A percentile compares a stretch with the other conserved stretches of the same genome.
Conservation (phyloP, 1,140 invertebrate species). For the Bombus difficillimus region DNA sequence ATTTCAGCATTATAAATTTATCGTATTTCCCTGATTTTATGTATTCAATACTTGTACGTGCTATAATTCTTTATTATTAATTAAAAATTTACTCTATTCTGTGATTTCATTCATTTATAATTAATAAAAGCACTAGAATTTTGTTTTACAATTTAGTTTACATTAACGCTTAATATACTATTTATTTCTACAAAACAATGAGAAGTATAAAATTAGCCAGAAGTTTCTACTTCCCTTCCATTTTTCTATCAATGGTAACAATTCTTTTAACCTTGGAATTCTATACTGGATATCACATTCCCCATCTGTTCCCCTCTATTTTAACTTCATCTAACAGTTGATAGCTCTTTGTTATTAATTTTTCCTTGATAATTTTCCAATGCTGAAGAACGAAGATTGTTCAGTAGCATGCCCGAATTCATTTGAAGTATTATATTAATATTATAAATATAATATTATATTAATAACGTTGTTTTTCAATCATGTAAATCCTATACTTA, state of each 20-base stretch:
- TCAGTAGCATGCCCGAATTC: not conserved
- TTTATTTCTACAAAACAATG: not conserved
- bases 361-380: not conserved
- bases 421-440: not conserved
- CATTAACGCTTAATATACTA: too few relatives aligned
- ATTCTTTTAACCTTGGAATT: not conserved
- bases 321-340: not conserved
- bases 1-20: not conserved
- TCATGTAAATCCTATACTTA: not conserved
- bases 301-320: not conserved
- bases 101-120: not conserved
- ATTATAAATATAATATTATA: not conserved
- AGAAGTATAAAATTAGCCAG: not conserved
- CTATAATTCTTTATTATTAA: not conserved
- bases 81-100: not conserved
- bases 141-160: not conserved
- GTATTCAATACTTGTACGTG: too few relatives aligned
- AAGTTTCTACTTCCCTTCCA: not conserved
- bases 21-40: not conserved
- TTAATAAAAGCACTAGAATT: not conserved
- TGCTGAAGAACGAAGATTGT: not conserved
- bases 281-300: too few relatives aligned
- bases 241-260: not conserved
- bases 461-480: not conserved
- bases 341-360: not conserved